Evolutionary conservation across 2,888 invertebrate species (phyloP), one percentile per base, ranked within the genome.

Genomic region (Apoda limacodes): DNA sequence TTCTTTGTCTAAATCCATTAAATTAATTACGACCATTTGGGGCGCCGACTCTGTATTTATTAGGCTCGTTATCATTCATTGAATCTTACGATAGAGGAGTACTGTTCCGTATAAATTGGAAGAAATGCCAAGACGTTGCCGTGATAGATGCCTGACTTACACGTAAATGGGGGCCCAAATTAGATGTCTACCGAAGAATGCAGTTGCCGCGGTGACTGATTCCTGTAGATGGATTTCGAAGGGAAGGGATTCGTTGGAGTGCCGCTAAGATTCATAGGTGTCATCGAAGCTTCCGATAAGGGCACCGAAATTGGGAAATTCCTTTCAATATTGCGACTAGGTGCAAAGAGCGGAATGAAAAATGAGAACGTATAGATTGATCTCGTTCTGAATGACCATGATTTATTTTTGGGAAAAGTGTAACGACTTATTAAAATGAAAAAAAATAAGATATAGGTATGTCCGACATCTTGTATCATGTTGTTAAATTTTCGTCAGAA

Each of bases 1-100:
- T 78, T 78, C 76, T 75, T 76, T 76, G 76, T 78, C 72, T 74
- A 72, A 76, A 76, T 75, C 72, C 78, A 78, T 76, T 78, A 76
- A 75, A 76, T 78, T 78, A 76, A 80, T 78, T 78, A 76, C 71
- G 55, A 56, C 61, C 65, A 70, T 76, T 75, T 64, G 62, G 65
- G 69, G 72, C n/a, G 67, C 71, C 69, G 71, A 66, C 64, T 67
- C 54, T 59, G 72, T 75, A 76, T 76, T 78, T 78, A 80, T 78
- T 78, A 78, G 68, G 60, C 67, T 74, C 76, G 75, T 78, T 80
- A 80, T 78, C 80, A 71, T 75, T 75, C 76, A 74, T 76, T 74
- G 76, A 72, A 80, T 80, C 78, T 74, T 63, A 56, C 62, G 66
- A 70, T 68, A 67, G 69, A 59, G 58, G 56, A 55, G 58, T 43